phyloP scores from a whole-genome alignment of 2,113 vertebrate genomes.

The Gnathonemus longibarbis region DNA sequence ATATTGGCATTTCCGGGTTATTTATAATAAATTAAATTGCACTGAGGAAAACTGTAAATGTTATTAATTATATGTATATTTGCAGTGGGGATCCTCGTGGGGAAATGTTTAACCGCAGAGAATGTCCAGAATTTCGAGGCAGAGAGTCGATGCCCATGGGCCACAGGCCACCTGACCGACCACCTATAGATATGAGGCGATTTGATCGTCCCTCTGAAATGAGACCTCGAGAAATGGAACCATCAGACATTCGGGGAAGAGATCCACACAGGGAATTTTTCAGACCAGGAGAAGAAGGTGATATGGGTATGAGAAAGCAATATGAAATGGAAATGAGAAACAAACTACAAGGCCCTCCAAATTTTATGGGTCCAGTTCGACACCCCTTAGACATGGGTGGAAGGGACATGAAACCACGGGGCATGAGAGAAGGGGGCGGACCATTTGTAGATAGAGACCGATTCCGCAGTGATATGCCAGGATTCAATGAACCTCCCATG shows the following conservation, averaged over 20 bases:
- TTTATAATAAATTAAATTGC: not conserved
- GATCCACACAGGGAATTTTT: constrained; percentile 73
- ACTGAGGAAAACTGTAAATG: not conserved
- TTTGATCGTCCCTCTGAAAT: constrained; percentile 72
- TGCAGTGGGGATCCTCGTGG: constrained; percentile 62
- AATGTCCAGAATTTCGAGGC: constrained; percentile 63
- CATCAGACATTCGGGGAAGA: constrained; percentile 73
- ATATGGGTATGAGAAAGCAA: constrained; percentile 69
- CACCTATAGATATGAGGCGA: constrained; percentile 77
- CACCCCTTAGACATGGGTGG: constrained; percentile 47
- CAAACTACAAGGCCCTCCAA: constrained; percentile 66
- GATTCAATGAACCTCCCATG: constrained; percentile 56
- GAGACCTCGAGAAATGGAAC: constrained; percentile 71
- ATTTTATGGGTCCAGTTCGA: constrained; percentile 69
- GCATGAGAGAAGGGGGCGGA: constrained; percentile 42
- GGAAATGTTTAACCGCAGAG: constrained; percentile 61
- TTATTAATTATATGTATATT: constrained; percentile 24
- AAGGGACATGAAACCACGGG: constrained; percentile 49
- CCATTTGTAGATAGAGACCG: constrained; percentile 70
- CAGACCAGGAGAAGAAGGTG: constrained; percentile 64
- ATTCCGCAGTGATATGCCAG: constrained; percentile 67
- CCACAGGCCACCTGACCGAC: constrained; percentile 69
- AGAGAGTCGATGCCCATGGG: constrained; percentile 73
- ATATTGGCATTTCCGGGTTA: not conserved
- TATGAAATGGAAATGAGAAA: constrained; percentile 71